Base-by-base conservation (phyloP, 2,888 invertebrate species). In the Pheosia tremula region DNA sequence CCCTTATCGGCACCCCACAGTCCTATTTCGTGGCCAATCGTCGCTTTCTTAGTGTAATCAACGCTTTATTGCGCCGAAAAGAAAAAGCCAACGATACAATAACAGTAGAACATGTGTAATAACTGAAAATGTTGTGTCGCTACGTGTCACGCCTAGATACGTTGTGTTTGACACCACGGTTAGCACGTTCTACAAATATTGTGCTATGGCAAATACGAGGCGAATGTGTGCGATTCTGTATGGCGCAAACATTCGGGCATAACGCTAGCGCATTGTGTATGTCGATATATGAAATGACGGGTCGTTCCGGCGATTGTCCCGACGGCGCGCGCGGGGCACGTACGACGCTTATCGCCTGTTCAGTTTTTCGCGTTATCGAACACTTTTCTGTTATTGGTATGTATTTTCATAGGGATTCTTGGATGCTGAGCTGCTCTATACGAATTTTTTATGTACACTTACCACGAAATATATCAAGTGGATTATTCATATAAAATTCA, bases 171-270 rank as follows among this genome's bases (percentile, higher is more conserved):
- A 85, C 88, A 86, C 84, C 81, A 82, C 84, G 78, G 83, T 87
- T 84, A 91, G 87, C 93, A 93, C 93, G 93, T 93, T 92, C 93
- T 71, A 84, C 93, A 93, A 93, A 93, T 93, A 93, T 93, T 93
- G 90, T 89, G 79, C 79, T 87, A 87, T 80, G 77, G 86, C 88
- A 93, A 93, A 93, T 92, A 93, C 89, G 79, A 83, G 81, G 80
- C 77, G 83, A 89, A 89, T 87, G 84, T 76, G 76, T 76, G 57
- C 72, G 65, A 72, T 62, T 64, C 74, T 57, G 72, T 84, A 82
- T 83, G 80, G 82, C 78, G 84, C 89, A 91, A 91, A 90, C 86
- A 88, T 85, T 81, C 88, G 84, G 85, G 77, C 77, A 87, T 87
- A 86, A 88, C 84, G 72, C 76, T 74, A 82, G 77, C 80, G 82